Evolutionary conservation across 2,888 invertebrate genomes (phyloP).

Genomic region (Prosapia bicincta): DNA sequence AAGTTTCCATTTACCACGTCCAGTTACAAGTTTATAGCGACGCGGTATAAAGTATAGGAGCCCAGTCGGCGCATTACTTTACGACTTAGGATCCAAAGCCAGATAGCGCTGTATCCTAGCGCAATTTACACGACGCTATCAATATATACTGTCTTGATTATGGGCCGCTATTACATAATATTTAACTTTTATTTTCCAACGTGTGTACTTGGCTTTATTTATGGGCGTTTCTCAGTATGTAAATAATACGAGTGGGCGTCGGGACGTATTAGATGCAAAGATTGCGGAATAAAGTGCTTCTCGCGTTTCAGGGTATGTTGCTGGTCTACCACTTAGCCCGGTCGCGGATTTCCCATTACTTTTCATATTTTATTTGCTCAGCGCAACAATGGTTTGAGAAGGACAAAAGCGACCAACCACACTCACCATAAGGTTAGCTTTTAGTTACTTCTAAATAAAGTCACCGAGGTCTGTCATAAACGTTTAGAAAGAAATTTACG

Average conservation of each 20-base stretch:
- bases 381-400: too few species aligned
- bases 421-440: too few species aligned
- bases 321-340: background rate
- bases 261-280: background rate
- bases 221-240: background rate
- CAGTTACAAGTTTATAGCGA: background rate
- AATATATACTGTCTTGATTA: slow-evolving; percentile 2
- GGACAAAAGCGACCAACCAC: too few species aligned
- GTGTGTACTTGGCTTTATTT: background rate
- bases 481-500: too few species aligned
- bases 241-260: background rate
- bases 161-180: background rate
- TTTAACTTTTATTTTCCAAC: background rate
- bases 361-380: background rate
- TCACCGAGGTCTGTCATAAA: too few species aligned
- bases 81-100: background rate
- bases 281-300: background rate
- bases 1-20: background rate
- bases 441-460: too few species aligned
- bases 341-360: background rate
- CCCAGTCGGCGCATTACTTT: background rate
- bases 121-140: background rate
- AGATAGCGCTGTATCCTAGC: background rate
- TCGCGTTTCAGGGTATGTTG: background rate
- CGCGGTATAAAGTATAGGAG: background rate